These are phyloP conservation scores for Dasypus novemcinctus DNA, from an alignment of 2,113 vertebrate species.

Conservation along the genomic window DNA sequence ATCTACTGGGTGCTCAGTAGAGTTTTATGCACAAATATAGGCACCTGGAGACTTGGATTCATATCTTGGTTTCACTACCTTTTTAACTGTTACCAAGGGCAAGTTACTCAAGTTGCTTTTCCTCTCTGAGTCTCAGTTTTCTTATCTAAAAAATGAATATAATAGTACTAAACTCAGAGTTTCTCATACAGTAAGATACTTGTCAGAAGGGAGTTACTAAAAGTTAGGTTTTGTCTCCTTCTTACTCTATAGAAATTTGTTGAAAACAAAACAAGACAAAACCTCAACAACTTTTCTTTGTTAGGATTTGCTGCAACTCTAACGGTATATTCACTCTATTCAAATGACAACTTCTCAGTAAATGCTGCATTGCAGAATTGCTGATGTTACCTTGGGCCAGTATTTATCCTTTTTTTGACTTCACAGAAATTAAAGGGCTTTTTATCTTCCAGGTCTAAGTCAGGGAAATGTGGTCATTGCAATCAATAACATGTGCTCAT, in stretches of 20 bases:
- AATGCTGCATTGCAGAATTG: not conserved
- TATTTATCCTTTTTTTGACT: slow-evolving; percentile 1
- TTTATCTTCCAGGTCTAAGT: not conserved
- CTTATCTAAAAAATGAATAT: not conserved
- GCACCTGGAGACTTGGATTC: not conserved
- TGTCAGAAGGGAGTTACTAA: not conserved
- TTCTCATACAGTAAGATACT: not conserved
- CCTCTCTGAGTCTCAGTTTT: not conserved
- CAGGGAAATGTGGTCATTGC: not conserved
- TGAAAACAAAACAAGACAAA: not conserved
- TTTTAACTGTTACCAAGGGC: not conserved
- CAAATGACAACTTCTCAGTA: not conserved
- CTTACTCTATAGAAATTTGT: not conserved
- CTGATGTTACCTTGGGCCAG: not conserved
- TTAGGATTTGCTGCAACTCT: not conserved
- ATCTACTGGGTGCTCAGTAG: not conserved
- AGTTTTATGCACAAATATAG: not conserved
- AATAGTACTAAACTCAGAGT: not conserved
- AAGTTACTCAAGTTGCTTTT: not conserved
- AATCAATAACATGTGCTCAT: not conserved
- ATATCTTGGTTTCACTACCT: not conserved
- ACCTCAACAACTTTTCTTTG: not conserved
- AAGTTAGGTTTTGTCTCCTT: not conserved
- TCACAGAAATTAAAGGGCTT: not conserved
- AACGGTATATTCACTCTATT: not conserved